These are phyloP conservation scores for Microplitis manilae DNA, from an alignment of 2,888 invertebrate species.

Conservation along the genomic window DNA sequence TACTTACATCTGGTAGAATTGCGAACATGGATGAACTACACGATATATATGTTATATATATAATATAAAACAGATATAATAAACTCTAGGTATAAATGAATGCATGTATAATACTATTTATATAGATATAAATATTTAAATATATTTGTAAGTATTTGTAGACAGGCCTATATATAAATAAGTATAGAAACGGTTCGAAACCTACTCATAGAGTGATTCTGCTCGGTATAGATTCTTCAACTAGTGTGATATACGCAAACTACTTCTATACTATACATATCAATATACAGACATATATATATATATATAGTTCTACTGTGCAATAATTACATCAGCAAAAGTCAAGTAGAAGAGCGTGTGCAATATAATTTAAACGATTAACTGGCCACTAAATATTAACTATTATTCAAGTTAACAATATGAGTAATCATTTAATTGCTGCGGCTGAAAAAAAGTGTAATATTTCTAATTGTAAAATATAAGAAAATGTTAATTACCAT, in stretches of 20 bases:
- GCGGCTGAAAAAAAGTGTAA: not conserved
- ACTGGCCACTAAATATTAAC: not conserved
- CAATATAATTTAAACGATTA: not conserved
- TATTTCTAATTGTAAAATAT: not conserved
- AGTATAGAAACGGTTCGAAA: constrained; percentile 22
- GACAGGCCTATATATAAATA: not conserved
- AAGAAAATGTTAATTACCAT: too few species aligned
- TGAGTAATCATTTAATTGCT: not conserved
- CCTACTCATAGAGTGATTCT: not conserved
- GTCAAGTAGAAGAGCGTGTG: not conserved
- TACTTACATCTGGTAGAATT: not conserved
- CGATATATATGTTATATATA: not conserved
- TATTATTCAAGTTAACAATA: not conserved
- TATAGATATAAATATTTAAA: not conserved
- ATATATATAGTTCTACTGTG: not conserved
- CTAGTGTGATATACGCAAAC: not conserved
- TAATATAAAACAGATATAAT: not conserved
- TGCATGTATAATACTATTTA: not conserved
- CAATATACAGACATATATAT: not conserved
- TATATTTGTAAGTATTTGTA: not conserved
- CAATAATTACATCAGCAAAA: not conserved
- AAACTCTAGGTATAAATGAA: too few species aligned
- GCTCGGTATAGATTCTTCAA: not conserved
- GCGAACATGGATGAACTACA: too few species aligned
- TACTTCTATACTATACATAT: not conserved